phyloP scores from a whole-genome alignment of 2,888 invertebrate genomes.

The Pterostichus niger region DNA sequence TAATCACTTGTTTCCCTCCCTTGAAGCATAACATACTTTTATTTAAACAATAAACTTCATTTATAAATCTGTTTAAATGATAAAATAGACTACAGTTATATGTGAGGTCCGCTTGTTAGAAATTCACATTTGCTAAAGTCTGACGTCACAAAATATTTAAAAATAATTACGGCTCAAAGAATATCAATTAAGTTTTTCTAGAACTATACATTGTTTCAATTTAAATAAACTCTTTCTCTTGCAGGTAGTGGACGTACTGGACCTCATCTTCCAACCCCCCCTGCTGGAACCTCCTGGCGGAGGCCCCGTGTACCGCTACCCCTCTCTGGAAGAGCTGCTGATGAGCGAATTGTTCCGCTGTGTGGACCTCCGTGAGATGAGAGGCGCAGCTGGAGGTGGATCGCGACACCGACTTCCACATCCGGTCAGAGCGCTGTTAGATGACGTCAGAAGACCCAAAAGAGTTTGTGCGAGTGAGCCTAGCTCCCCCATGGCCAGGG shows the following conservation, averaged over 20 bases:
- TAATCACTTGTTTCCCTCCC: too few species aligned
- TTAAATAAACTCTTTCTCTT: too few species aligned
- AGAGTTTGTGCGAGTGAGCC: conserved; percentile 70
- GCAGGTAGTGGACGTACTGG: conserved; percentile 88
- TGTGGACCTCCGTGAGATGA: conserved; percentile 92
- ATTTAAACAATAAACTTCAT: too few species aligned
- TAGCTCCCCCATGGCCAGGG: conserved; percentile 71
- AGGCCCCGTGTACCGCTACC: conserved; percentile 79
- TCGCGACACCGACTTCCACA: conserved; percentile 76
- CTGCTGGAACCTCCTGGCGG: conserved; percentile 67
- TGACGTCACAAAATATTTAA: too few species aligned
- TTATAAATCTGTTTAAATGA: too few species aligned
- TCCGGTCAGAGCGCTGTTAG: conserved; percentile 74
- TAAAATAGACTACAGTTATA: too few species aligned
- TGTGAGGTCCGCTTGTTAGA: too few species aligned
- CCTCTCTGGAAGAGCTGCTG: conserved; percentile 88
- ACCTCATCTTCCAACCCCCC: conserved; percentile 86
- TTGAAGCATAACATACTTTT: too few species aligned
- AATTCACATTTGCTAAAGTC: too few species aligned
- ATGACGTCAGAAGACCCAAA: conserved; percentile 70
- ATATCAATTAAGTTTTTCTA: too few species aligned
- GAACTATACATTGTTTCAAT: too few species aligned
- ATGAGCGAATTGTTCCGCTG: conserved; percentile 92
- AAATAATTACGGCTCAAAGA: too few species aligned
- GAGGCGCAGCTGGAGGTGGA: conserved; percentile 86